phyloP scores from a whole-genome alignment of 2,888 invertebrate species.

The Lasioglossum vierecki region DNA sequence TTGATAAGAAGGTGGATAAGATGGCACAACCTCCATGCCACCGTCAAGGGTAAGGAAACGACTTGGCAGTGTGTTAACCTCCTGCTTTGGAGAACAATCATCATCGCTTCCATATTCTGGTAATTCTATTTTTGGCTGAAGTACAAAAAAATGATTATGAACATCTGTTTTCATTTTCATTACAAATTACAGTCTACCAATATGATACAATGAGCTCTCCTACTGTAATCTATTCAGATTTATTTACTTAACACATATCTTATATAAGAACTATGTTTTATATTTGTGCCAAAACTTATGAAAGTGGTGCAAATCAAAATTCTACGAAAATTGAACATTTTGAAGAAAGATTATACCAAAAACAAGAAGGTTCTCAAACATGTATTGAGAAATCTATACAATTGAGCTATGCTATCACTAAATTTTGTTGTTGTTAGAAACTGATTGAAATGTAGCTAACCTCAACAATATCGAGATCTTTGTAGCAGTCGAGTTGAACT shows the following conservation, averaged over 20 bases:
- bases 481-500: slow-evolving; percentile 83
- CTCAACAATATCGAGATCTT: slow-evolving; percentile 83
- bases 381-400: background rate
- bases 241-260: background rate
- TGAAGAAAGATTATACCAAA: background rate
- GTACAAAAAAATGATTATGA: slow-evolving; percentile 30
- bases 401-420: background rate
- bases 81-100: slow-evolving; percentile 84
- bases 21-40: slow-evolving; percentile 83
- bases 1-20: slow-evolving; percentile 81
- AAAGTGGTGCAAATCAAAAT: background rate
- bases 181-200: background rate
- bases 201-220: background rate
- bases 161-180: background rate
- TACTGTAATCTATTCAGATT: background rate
- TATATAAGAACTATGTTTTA: background rate
- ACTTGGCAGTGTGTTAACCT: slow-evolving; percentile 81
- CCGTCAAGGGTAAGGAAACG: slow-evolving; percentile 83
- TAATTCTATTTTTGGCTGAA: slow-evolving; percentile 90
- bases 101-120: slow-evolving; percentile 90
- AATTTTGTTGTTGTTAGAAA: background rate
- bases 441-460: slow-evolving; percentile 61
- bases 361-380: background rate
- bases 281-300: background rate
- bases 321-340: background rate